A percentile compares a stretch with the other conserved stretches of the same genome.
phyloP scores from a whole-genome alignment of 2,113 vertebrate genomes.

The Quiscalus mexicanus region DNA sequence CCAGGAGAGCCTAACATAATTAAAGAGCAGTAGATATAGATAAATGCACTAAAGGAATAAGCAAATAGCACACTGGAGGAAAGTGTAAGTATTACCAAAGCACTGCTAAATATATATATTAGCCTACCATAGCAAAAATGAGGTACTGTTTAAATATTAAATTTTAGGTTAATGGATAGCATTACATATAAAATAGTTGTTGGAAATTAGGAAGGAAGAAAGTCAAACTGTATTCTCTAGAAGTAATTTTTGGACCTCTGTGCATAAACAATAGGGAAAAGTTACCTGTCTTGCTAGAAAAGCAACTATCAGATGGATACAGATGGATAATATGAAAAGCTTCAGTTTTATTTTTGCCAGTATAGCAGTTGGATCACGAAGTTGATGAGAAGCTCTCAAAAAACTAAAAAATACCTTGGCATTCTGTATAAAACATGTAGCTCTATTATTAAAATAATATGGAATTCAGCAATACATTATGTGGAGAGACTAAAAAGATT shows the following conservation, averaged over 20 bases:
- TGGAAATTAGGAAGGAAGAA: not conserved
- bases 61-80: not conserved
- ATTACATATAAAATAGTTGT: not conserved
- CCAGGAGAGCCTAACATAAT: slow-evolving; percentile 36
- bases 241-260: not conserved
- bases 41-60: slow-evolving; percentile 14
- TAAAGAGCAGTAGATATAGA: slow-evolving; percentile 2
- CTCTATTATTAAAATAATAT: not conserved
- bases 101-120: not conserved
- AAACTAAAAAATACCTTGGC: not conserved
- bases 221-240: not conserved
- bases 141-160: not conserved
- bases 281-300: not conserved
- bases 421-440: not conserved
- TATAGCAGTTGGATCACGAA: not conserved
- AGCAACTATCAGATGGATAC: not conserved
- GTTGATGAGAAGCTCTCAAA: not conserved
- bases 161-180: not conserved
- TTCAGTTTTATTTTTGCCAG: not conserved
- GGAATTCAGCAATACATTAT: not conserved
- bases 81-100: not conserved
- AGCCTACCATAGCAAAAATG: not conserved
- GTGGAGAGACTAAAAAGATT: not conserved
- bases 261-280: not conserved
- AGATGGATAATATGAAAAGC: not conserved